Base-by-base conservation (phyloP, 2,113 vertebrate genomes). In the Genyomyrus donnyi region DNA sequence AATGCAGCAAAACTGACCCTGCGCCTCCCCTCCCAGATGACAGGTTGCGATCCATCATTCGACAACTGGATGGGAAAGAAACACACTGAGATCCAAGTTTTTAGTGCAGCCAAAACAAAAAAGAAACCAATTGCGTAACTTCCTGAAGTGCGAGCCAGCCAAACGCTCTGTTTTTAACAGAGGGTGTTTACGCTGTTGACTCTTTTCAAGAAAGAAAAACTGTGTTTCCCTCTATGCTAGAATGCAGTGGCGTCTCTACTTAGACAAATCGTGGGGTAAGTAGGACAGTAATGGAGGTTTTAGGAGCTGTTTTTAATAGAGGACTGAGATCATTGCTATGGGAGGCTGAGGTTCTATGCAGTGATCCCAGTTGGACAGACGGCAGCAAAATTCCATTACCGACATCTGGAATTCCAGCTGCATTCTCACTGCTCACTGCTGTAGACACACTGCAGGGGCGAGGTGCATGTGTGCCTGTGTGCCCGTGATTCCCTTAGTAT, bases 341-440 rank as follows among this genome's bases (percentile, higher is more conserved):
- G 62, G 15, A 11, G 46, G 19, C 39, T 42, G 52, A 21, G 15
- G 39, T 85, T 35, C 56, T 58, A 24, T 48, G 80, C 19, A 83
- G 27, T 19, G 52, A 53, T 91, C 93, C 91, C 35, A 88, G 53
- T 90, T 87, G 90, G 88, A 50, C 0, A 42, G 35, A 24, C 90
- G 93, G 92, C 93, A 93, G 85, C 93, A 66, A 58, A 92, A 87
- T 53, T 91, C 77, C 66, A 62, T 89, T 86, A 91, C 89, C 85
- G 52, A 88, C 94, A 95, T 95, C 94, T 95, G 94, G 93, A 92
- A 91, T 92, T 92, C 91, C 53, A 88, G 85, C 85, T 53, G 24
- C 85, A 35, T 87, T 87, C 49, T 53, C 53, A 87, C 85, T 53
- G 85, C 85, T 31, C 10, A 87, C 85, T 53, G 85, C 85, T 31